Evolutionary conservation across 2,113 vertebrate genomes (phyloP).

Genomic region (Macrotis lagotis): DNA sequence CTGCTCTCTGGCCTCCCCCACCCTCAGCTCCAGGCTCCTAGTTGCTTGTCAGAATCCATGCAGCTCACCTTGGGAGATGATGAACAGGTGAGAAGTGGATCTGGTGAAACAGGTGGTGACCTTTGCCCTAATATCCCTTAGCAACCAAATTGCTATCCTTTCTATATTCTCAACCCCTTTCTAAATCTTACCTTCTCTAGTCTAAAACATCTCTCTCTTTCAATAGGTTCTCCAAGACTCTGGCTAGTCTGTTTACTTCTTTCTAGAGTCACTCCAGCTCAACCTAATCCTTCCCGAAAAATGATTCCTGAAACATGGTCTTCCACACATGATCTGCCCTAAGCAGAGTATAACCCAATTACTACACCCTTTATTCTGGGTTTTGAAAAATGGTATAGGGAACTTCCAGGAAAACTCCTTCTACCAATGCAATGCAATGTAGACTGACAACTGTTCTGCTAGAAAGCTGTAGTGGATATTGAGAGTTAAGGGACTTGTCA

Average conservation of each 20-base stretch:
- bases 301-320: background rate
- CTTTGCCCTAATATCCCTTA: background rate
- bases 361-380: background rate
- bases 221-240: background rate
- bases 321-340: background rate
- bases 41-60: background rate
- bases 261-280: background rate
- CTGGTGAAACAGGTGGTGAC: background rate
- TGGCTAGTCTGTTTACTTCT: background rate
- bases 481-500: background rate
- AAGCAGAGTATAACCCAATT: background rate
- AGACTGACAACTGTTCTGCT: background rate
- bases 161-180: background rate
- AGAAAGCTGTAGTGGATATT: background rate
- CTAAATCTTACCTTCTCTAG: background rate
- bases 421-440: background rate
- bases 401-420: background rate
- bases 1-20: background rate
- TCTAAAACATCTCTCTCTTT: background rate
- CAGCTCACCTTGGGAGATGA: background rate
- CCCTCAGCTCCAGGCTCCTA: background rate
- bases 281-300: background rate
- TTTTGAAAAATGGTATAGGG: background rate
- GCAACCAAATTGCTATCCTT: background rate
- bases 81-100: background rate